phyloP scores from a whole-genome alignment of 2,113 vertebrate species.

The Leucosticte australis region DNA sequence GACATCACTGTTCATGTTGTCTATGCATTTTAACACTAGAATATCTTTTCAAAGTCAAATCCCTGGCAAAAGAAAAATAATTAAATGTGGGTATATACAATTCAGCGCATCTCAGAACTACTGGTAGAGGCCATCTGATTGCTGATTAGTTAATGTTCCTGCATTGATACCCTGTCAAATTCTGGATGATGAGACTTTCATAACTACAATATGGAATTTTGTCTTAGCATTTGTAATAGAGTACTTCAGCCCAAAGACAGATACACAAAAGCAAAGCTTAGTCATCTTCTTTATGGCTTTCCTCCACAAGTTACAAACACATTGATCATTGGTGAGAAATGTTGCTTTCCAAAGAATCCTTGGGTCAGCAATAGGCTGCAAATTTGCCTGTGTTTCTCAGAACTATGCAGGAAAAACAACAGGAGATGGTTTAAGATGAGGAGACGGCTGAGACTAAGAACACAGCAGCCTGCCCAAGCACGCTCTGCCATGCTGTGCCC shows the following conservation, averaged over 20 bases:
- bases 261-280: not conserved
- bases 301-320: not conserved
- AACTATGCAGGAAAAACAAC: not conserved
- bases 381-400: not conserved
- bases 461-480: not conserved
- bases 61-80: not conserved
- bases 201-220: not conserved
- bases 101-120: not conserved
- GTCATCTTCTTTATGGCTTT: not conserved
- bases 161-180: not conserved
- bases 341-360: not conserved
- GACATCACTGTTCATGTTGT: not conserved
- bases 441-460: not conserved
- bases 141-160: not conserved
- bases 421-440: not conserved
- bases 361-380: not conserved
- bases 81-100: fast-evolving
- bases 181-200: not conserved
- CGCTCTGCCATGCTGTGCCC: not conserved
- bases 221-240: not conserved
- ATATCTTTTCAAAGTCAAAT: not conserved
- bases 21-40: not conserved
- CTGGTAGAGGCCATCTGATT: not conserved
- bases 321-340: not conserved
- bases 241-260: not conserved